Percentiles rank a stretch among this genome's conserved stretches.
These are phyloP conservation scores for Macquaria australasica DNA, from an alignment of 2,113 vertebrate species.

Conservation along the genomic window DNA sequence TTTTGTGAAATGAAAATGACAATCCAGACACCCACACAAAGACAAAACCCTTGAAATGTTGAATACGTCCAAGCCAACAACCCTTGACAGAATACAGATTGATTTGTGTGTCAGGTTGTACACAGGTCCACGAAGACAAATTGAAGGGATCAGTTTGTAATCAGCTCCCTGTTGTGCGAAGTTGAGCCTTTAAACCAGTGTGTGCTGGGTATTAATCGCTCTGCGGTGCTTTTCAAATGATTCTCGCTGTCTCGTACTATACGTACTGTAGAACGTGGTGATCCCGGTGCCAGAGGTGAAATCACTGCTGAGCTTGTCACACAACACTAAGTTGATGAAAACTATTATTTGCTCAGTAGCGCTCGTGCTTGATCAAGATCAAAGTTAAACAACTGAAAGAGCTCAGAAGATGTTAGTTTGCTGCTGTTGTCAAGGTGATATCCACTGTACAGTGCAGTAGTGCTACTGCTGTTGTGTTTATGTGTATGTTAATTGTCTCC, in stretches of 20 bases:
- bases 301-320: conserved; percentile 14
- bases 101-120: conserved; percentile 24
- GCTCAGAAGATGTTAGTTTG: conserved; percentile 9
- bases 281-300: not conserved
- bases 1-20: conserved; percentile 54
- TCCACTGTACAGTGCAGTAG: conserved; percentile 16
- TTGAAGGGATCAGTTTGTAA: not conserved
- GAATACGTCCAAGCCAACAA: not conserved
- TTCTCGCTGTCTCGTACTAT: not conserved
- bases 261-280: not conserved
- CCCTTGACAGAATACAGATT: conserved; percentile 4
- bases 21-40: not conserved
- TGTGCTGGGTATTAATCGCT: not conserved
- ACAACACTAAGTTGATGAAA: not conserved
- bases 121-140: not conserved
- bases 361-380: conserved; percentile 8
- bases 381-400: conserved; percentile 32
- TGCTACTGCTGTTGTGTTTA: conserved; percentile 57
- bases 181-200: not conserved
- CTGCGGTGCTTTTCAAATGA: not conserved
- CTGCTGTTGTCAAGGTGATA: conserved; percentile 47
- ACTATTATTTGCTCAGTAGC: not conserved
- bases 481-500: conserved; percentile 79
- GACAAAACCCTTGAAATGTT: not conserved
- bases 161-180: not conserved